Evolutionary conservation across 2,888 invertebrate species (phyloP), one percentile per base, ranked within the genome.

Genomic region (Cremastinae sp.): DNA sequence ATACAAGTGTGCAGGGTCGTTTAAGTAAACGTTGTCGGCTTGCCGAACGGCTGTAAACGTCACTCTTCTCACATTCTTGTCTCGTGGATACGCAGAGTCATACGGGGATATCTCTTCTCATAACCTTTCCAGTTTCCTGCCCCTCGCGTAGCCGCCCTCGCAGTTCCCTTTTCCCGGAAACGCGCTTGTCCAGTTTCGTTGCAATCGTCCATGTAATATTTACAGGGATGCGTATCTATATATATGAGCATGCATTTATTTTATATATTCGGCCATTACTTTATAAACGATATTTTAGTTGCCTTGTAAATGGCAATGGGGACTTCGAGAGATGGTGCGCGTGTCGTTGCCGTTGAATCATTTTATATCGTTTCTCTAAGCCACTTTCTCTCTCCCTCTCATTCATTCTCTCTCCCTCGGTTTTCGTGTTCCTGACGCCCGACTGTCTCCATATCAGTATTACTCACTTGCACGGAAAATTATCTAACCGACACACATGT

Each of bases 11-110:
- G 58, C 10, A 22, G 53, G 66, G 72, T 79, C 53, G 82, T 82
- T 79, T 83, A 82, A 86, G 84, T 85, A 80, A 86, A 83, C 82
- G 78, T 78, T 78, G 74, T 75, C 66, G 72, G 80, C 79, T 74
- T 71, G 51, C 76, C 56, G 59, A 68, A 66, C 78, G 78, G 83
- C 79, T 80, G 84, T 83, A 84, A 85, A 85, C 78, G 82, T 83
- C 83, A 73, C 59, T 65, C 71, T 68, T 68, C 66, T 66, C 72
- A 39, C 66, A 58, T 71, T 62, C 66, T 56, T 61, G 73, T 64
- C 74, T 75, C 78, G 75, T 79, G 81, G 82, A 82, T 77, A 73
- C 28, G 5, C 62, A 49, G 41, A 58, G 74, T 73, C 68, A 51
- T 79, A 74, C 75, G 73, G 69, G 39, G 20, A 22, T 69, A 41